Percentiles rank a stretch among this genome's conserved stretches.
Evolutionary conservation across 1,140 invertebrate genomes (phyloP).

Genomic region (Leptestheria dahalacensis): DNA sequence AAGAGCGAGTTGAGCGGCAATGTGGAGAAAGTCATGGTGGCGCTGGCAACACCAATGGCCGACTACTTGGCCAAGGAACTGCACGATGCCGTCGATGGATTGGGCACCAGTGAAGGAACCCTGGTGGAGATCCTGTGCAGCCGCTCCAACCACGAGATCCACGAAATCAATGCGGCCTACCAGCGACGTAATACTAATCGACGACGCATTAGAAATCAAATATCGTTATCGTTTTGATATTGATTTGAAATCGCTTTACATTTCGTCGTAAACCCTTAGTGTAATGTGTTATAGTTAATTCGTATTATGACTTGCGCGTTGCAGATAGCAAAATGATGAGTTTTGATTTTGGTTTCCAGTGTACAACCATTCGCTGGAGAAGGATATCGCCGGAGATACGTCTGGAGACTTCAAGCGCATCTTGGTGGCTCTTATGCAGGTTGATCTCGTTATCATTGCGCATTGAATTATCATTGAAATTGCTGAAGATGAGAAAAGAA

Average conservation of each 20-base stretch:
- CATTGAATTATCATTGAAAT: neutral
- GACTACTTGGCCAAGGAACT: constrained; percentile 35
- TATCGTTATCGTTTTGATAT: too few relatives aligned
- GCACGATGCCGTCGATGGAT: constrained; percentile 31
- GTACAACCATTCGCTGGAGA: neutral
- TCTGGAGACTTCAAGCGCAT: constrained; percentile 84
- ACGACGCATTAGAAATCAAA: neutral
- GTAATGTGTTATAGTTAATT: too few relatives aligned
- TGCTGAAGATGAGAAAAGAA: constrained; percentile 65
- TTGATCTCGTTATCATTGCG: too few relatives aligned
- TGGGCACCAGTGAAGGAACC: constrained; percentile 23
- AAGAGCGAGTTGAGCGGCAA: constrained; percentile 36
- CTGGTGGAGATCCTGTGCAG: constrained; percentile 25
- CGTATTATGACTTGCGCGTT: too few relatives aligned
- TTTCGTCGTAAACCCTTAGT: too few relatives aligned
- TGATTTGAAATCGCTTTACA: too few relatives aligned
- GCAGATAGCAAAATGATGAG: too few relatives aligned
- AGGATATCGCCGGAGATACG: constrained; percentile 32
- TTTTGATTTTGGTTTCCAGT: too few relatives aligned
- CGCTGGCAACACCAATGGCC: constrained; percentile 32
- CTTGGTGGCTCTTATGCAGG: constrained; percentile 44
- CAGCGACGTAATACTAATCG: constrained; percentile 22
- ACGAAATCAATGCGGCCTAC: constrained; percentile 28
- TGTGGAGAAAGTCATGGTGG: constrained; percentile 36
- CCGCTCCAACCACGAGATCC: constrained; percentile 26